Evolutionary conservation across 2,797 vertebrate species (phyloP), one percentile per base, ranked within the genome.

Genomic region (Falco rusticolus): DNA sequence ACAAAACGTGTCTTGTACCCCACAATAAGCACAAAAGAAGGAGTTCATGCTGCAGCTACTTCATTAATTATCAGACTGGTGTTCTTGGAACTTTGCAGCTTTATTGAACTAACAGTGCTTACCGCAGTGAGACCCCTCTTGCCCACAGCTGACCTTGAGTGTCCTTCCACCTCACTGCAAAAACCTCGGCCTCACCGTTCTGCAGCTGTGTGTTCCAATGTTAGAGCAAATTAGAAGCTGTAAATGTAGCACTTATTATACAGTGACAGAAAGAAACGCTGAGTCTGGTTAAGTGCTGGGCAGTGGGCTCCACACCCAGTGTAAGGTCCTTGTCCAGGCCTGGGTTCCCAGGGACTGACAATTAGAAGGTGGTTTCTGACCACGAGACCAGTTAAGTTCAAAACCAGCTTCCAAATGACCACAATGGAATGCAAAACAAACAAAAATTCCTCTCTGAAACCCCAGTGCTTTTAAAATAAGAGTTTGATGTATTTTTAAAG

Each of bases 281-380:
- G 87, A 77, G 65, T 34, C 45, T 86, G 64, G 87, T 65, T 74
- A 91, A 87, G 82, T 2, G 16, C 77, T 77, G 69, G 70, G 43
- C 74, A 87, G 41, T 12, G 34, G 54, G 43, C 71, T 77, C 60
- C 25, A 16, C 18, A 64, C 6, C 37, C 81, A 28, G 28, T 11
- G 5, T 14, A 91, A 84, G 34, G 19, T 54, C 78, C 45, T 71
- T 88, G 88, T 94, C 50, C 54, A 65, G 37, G 41, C 61, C 59
- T 47, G 51, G 60, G 61, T n/a, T 79, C 53, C 51, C 77, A 72
- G 50, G 24, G n/a, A 33, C 64, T 83, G 51, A 93, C 89, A 93
- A 93, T 94, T 78, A 89, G 59, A 60, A 43, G 56, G 60, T 82
- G 26, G 81, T 85, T 95, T 89, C 78, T 91, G 75, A 87, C 94